Evolutionary conservation across 2,888 invertebrate species (phyloP), one percentile per base, ranked within the genome.

Genomic region (Helobdella robusta): DNA sequence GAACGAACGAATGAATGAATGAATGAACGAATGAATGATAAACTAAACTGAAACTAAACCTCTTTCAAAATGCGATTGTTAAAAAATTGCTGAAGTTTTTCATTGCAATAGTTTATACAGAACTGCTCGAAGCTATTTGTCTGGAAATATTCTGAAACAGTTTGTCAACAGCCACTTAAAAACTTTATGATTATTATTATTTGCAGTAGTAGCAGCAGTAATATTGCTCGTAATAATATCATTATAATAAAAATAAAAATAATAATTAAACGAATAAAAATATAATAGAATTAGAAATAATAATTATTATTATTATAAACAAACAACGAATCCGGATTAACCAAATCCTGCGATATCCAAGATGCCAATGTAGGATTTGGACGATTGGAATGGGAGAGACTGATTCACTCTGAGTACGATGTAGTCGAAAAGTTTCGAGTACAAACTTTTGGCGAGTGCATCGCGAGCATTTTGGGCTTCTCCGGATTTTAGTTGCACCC

Each of bases 31-130:
- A n/a, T n/a, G n/a, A n/a, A n/a, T n/a, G n/a, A n/a, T n/a, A n/a
- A n/a, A n/a, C n/a, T n/a, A n/a, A n/a, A n/a, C n/a, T 59, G 78
- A n/a, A n/a, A n/a, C n/a, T n/a, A n/a, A n/a, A n/a, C 79, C 75
- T 90, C 89, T 81, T 91, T 92, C n/a, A 95, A 81, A 72, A 95
- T 93, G 67, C 91, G 85, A 77, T 95, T 92, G 81, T 97, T 98
- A 83, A 97, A 97, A 82, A 98, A 95, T 80, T 97, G 93, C 77
- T 97, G 97, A 64, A 98, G 83, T 77, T 97, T 97, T 81, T 98
- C 97, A 79, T 98, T 97, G 82, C 95, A 97, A 79, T 94, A 98
- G 82, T 98, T 98, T 74, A 98, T 98, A 82, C 95, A 97, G 81
- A 98, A 95, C 81, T 89, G 88, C 69, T 79, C 76, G 77, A 88